Conservation (phyloP, 2,888 invertebrate species). For the Cantharis lateralis region DNA sequence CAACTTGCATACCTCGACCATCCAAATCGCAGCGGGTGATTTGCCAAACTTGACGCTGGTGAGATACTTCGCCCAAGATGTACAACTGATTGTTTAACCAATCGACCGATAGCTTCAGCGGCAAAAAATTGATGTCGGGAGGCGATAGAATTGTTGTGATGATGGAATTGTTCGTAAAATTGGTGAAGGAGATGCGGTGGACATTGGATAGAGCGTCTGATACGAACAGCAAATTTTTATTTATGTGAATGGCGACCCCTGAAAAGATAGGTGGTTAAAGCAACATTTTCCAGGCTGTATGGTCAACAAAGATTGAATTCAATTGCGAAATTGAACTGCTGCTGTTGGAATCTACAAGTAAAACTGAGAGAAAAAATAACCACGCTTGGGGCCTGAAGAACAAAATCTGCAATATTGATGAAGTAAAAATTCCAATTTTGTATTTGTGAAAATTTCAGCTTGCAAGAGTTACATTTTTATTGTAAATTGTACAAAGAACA, state of each 20-base stretch:
- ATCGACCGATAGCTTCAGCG: slow-evolving; percentile 78
- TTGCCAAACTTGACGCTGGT: slow-evolving; percentile 64
- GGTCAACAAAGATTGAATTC: no score
- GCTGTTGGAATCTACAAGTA: no score
- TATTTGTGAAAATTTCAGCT: not conserved
- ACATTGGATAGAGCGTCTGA: slow-evolving; percentile 72
- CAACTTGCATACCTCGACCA: slow-evolving; percentile 71
- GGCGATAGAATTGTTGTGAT: slow-evolving; percentile 63
- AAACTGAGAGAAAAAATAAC: no score
- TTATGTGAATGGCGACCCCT: slow-evolving; percentile 81
- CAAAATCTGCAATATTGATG: no score
- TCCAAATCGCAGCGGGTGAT: slow-evolving; percentile 78
- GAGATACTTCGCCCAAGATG: slow-evolving; percentile 72
- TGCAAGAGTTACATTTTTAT: not conserved
- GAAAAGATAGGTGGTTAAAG: slow-evolving; percentile 37
- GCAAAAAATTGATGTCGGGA: slow-evolving; percentile 64
- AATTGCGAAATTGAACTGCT: no score
- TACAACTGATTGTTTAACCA: slow-evolving; percentile 89
- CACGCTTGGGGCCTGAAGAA: no score
- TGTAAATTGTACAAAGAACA: not conserved
- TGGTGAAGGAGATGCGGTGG: slow-evolving; percentile 59
- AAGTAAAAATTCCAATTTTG: no score
- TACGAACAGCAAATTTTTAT: slow-evolving; percentile 73
- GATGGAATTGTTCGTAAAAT: slow-evolving; percentile 48
- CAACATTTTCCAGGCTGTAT: no score